These are phyloP conservation scores for Mechanitis mazaeus DNA, from an alignment of 2,888 invertebrate species.

Conservation along the genomic window DNA sequence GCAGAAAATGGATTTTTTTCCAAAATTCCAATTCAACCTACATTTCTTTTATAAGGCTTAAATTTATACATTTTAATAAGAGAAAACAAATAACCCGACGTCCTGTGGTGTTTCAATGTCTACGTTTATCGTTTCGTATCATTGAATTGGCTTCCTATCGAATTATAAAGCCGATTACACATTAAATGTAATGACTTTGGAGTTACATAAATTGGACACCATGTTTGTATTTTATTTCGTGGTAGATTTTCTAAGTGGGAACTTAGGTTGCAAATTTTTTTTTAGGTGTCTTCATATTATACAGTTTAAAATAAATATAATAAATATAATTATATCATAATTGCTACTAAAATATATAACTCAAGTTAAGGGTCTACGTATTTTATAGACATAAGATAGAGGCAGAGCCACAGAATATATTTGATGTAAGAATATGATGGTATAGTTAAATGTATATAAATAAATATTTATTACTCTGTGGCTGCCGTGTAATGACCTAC, in stretches of 20 bases:
- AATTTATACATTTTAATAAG: no score
- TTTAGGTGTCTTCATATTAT: no score
- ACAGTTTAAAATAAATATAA: no score
- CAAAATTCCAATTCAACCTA: no score
- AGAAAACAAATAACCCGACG: background rate
- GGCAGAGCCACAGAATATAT: background rate
- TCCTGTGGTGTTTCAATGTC: slow-evolving; percentile 1
- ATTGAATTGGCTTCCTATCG: slow-evolving; percentile 19
- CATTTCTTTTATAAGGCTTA: no score
- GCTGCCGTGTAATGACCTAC: slow-evolving; percentile 29
- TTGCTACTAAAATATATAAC: no score
- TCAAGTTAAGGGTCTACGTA: no score
- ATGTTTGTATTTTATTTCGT: background rate
- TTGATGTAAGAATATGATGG: background rate
- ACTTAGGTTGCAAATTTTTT: no score
- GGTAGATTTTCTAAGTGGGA: no score
- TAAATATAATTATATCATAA: no score
- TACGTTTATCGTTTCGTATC: slow-evolving; percentile 8
- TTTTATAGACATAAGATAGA: background rate
- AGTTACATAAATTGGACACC: background rate
- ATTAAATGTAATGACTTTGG: slow-evolving; percentile 25
- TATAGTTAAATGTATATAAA: background rate
- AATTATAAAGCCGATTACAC: slow-evolving; percentile 30
- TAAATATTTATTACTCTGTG: slow-evolving; percentile 17
- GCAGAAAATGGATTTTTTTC: no score